Percentiles rank a stretch among this genome's conserved stretches.
Evolutionary conservation across 2,888 invertebrate species (phyloP).

Genomic region (Bombylius discolor): DNA sequence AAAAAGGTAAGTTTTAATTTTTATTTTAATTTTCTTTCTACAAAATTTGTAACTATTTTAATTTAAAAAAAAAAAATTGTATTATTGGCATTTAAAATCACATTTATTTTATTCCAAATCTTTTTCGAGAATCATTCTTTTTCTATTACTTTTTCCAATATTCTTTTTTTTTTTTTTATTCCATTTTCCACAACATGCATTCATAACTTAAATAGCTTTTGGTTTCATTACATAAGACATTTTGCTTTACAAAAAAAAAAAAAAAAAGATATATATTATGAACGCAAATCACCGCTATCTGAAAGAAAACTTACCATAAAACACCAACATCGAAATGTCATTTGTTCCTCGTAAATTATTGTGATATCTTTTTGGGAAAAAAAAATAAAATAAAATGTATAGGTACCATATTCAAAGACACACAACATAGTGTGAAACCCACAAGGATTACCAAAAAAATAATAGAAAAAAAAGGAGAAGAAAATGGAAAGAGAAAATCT

Average conservation of each 20-base stretch:
- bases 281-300: conserved; percentile 16
- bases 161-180: no score
- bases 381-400: neutral
- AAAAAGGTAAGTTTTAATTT: conserved; percentile 37
- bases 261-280: neutral
- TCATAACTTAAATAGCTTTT: conserved; percentile 6
- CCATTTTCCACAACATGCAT: conserved; percentile 5
- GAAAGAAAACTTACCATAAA: conserved; percentile 14
- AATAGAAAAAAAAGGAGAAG: neutral
- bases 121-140: no score
- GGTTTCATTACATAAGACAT: no score
- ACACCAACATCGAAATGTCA: conserved; percentile 15
- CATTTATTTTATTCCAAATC: no score
- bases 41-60: no score
- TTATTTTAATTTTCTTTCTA: neutral
- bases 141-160: no score
- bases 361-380: neutral
- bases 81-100: no score
- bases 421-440: neutral
- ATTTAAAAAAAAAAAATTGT: no score
- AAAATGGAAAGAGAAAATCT: neutral
- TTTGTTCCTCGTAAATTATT: conserved; percentile 13
- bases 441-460: neutral
- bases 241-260: no score
- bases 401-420: neutral